Base-by-base conservation (phyloP, 2,888 invertebrate genomes). In the Idaea aversata region DNA sequence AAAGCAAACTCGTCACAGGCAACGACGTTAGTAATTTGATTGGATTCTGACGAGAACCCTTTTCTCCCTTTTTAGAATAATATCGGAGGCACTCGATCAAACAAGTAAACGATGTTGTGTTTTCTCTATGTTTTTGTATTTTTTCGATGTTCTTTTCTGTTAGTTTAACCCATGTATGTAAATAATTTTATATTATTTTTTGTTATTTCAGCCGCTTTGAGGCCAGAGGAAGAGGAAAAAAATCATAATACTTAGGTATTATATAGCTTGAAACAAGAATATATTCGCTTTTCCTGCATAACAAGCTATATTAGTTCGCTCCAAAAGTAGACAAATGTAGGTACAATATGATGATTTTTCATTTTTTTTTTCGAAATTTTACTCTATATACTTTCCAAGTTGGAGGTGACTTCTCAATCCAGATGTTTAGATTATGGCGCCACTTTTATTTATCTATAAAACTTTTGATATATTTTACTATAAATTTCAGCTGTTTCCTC, bases 1-100 rank as follows among this genome's bases (percentile, higher is more conserved):
- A 47, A 47, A 47, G 47, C 47, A 47, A 47, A 47, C 47, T 60
- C 13, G 34, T 60, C 25, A 60, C 25, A 25, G 60, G 25, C 15
- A 7, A 60, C 25, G 25, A 60, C 25, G 34, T 15, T 25, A 60
- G 34, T 15, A 60, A 34, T 60, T 34, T 60, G 15, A 60, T 60
- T 60, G 34, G 47, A 47, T 47, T 47, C 47, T 47, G 47, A 47
- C 47, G 47, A 47, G 47, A 47, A 47, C 47, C 47, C 47, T 47
- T 47, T 47, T 47, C 47, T 13, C 47, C 13, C 47, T 4, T 47
- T 47, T 47, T 47, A 47, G 47, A 47, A 47, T 47, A 47, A 47
- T 47, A 47, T 47, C 47, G 47, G 47, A 47, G 47, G 47, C 47
- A 47, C 47, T 47, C 47, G 47, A 47, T 47, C 47, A 47, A 47